Percentiles rank a stretch among this genome's conserved stretches.
phyloP scores from a whole-genome alignment of 1,140 invertebrate species.

The Temnothorax longispinosus region DNA sequence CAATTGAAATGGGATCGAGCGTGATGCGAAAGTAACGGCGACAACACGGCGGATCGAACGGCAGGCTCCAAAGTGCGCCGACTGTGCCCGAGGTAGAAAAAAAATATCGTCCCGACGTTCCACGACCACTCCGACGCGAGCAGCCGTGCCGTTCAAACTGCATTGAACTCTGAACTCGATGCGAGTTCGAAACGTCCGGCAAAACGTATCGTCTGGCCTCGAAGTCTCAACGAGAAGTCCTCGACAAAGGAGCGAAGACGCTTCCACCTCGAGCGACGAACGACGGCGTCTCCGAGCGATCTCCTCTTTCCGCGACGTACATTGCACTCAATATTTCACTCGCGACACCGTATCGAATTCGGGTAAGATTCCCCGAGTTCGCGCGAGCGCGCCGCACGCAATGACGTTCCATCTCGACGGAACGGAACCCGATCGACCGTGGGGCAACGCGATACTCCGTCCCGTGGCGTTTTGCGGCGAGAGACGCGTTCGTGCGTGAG shows the following conservation, averaged over 20 bases:
- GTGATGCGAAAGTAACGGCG: background rate
- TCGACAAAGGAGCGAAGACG: no score
- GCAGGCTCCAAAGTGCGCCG: no score
- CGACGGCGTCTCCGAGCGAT: background rate
- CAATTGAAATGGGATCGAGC: background rate
- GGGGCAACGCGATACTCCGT: background rate
- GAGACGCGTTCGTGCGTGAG: background rate
- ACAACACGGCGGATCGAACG: background rate
- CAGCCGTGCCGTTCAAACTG: no score
- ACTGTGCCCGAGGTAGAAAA: background rate
- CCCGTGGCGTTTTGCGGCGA: no score
- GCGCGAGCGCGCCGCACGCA: background rate
- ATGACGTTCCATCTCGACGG: background rate
- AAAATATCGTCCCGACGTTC: background rate
- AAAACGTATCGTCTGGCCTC: no score
- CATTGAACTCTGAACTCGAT: no score
- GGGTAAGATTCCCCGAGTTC: background rate
- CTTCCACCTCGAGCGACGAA: no score
- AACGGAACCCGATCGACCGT: background rate
- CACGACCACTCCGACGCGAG: background rate
- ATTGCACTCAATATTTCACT: constrained; percentile 6
- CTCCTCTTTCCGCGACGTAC: no score
- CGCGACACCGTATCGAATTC: background rate
- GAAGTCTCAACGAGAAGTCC: no score
- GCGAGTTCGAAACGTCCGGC: no score